Evolutionary conservation across 2,113 vertebrate species (phyloP), one percentile per base, ranked within the genome.

Genomic region (Phalacrocorax carbo): DNA sequence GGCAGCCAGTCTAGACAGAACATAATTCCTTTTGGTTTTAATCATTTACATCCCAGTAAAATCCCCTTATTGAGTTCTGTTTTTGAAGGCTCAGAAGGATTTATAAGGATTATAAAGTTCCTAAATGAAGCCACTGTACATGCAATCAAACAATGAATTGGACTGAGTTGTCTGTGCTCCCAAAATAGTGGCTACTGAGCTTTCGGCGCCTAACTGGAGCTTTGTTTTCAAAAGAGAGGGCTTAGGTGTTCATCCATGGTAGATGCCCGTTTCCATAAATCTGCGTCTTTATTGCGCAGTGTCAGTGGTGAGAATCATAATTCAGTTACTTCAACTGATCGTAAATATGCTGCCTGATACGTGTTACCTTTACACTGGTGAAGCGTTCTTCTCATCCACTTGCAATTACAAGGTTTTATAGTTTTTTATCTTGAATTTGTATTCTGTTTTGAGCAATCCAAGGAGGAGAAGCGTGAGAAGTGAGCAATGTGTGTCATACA

Each of bases 31-130:
- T 87, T 78, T 84, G 2, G 2, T 77, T 94, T 92, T 66, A 88
- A 66, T 92, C 5, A 51, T 84, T 96, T 90, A 52, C 3, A 1
- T 88, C 32, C 36, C 38, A 82, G 69, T 71, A 86, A 95, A 96
- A 95, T 89, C 72, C 38, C 51, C n/a, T 30, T 83, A 82, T 2
- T 84, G 88, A 86, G 48, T 89, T 95, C 70, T 87, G 64, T 2
- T 93, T 97, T 87, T 81, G 48, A 84, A 84, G 61, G 44, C 89
- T 97, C 51, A 64, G 77, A 71, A 91, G 80, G 73, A 86, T 96
- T 95, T 94, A 75, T 60, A 70, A 65, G 72, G 87, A 75, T 87
- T 90, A 87, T 65, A 75, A 87, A 83, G 82, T 55, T 80, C 23
- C 72, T 83, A 81, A 92, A 78, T 84, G 60, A 91, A 96, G 84